A percentile compares a stretch with the other conserved stretches of the same genome.
phyloP scores from a whole-genome alignment of 2,113 vertebrate species.

The Nipponia nippon region DNA sequence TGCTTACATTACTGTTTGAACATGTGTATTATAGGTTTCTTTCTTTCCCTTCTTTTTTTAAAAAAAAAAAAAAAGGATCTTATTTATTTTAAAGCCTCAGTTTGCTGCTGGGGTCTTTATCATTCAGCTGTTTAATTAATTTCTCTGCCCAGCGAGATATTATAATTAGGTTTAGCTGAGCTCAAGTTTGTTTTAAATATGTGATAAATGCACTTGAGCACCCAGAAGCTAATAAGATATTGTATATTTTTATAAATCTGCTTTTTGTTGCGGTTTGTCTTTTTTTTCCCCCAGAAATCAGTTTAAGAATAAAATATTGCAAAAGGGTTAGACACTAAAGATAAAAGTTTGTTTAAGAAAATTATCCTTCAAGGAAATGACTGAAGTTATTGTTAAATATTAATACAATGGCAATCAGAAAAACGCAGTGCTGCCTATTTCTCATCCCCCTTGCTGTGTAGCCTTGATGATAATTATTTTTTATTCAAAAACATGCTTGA shows the following conservation, averaged over 20 bases:
- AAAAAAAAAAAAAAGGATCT: neutral
- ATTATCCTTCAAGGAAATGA: constrained; percentile 48
- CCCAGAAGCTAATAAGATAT: constrained; percentile 63
- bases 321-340: neutral
- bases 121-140: constrained; percentile 70
- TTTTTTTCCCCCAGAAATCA: neutral
- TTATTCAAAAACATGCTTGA: constrained; percentile 45
- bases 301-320: constrained; percentile 37
- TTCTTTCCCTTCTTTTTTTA: neutral
- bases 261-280: constrained; percentile 45
- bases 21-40: neutral
- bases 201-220: constrained; percentile 43
- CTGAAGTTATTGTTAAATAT: constrained; percentile 59
- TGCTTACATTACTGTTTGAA: neutral
- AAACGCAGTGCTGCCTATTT: neutral
- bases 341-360: constrained; percentile 57
- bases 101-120: constrained; percentile 67
- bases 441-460: constrained; percentile 37
- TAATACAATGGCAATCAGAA: constrained; percentile 59
- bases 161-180: constrained; percentile 64
- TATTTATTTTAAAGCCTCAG: constrained; percentile 57
- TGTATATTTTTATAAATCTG: constrained; percentile 56
- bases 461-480: constrained; percentile 51
- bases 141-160: constrained; percentile 66
- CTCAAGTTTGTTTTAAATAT: constrained; percentile 61